Base-by-base conservation (phyloP, 2,113 vertebrate genomes). In the Lichenostomus cassidix region DNA sequence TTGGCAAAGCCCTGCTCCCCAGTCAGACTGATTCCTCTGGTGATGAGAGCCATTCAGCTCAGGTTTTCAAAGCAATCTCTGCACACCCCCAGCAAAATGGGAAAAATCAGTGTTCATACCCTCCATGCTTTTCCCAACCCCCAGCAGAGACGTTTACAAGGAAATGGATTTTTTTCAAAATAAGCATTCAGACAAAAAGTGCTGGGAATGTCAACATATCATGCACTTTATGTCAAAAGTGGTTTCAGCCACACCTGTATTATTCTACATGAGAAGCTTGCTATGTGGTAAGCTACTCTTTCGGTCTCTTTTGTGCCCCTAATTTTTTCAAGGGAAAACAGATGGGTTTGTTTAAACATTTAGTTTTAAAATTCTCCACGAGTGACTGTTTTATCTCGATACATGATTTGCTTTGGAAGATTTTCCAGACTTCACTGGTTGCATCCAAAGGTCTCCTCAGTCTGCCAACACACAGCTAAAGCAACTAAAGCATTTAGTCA, bases 191-290 rank as follows among this genome's bases (percentile, higher is more conserved):
- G 47, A 31, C 4, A 2, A 75, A 47, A 69, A 80, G 19, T 4
- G 8, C 59, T 80, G 15, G 25, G 55, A 93, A 62, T 15, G 5
- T 55, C 82, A 62, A 55, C 0, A 0, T 20, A 3, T 18, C 0
- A 0, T 78, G 67, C 2, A 12, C 18, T 77, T 81, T 1, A 56
- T 0, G 2, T 62, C 76, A 56, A 25, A 46, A 69, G 17, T 9
- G 6, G 23, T 85, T 85, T 83, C 55, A 65, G 55, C 12, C 37
- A 83, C 0, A 1, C 25, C 33, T 65, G 0, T 22, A 2, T 53
- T 37, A 50, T 29, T 81, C 63, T 44, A 19, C 52, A 24, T 0
- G 0, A 49, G 50, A 50, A 3, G 15, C 17, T 39, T 83, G 37
- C 53, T 79, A 53, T 12, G 21, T 63, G 33, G 23, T 95, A 92